Conservation (phyloP, 2,797 vertebrate species). For the Orientallactaga sibirica region DNA sequence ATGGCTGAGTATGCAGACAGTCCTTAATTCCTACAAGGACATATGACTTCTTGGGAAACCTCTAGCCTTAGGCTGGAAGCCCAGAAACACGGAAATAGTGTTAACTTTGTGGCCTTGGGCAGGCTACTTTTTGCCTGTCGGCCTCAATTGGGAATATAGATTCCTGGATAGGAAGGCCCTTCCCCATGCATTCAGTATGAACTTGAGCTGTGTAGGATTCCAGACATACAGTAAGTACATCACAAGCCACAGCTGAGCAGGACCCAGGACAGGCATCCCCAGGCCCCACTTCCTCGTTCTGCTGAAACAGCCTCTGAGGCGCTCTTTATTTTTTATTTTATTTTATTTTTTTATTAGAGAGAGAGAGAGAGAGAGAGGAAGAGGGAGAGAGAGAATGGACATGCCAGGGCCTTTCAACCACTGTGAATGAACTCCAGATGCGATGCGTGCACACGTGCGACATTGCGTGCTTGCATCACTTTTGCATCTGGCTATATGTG, state of each 20-base stretch:
- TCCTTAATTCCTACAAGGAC: background rate
- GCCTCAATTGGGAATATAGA: constrained; percentile 42
- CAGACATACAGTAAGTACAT: background rate
- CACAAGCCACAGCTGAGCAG: background rate
- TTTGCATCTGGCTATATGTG: too few species aligned
- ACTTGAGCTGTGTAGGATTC: background rate
- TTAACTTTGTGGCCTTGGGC: constrained; percentile 21
- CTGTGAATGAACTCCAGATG: too few species aligned
- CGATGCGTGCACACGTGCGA: too few species aligned
- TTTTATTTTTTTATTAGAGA: too few species aligned
- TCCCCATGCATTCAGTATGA: background rate
- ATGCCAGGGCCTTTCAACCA: too few species aligned
- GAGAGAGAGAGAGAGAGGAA: too few species aligned
- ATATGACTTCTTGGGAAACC: constrained; percentile 26
- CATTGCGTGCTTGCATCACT: too few species aligned
- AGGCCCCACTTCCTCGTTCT: background rate
- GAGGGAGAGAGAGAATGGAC: too few species aligned
- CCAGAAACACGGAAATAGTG: constrained; percentile 54
- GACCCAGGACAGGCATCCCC: background rate
- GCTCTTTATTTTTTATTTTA: background rate
- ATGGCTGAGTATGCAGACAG: background rate
- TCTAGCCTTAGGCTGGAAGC: constrained; percentile 41
- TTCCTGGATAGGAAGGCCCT: background rate
- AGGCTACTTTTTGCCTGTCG: constrained; percentile 11
- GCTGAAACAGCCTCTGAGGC: background rate